phyloP scores from a whole-genome alignment of 1,140 invertebrate genomes.

The Zaprionus kolodkinae region DNA sequence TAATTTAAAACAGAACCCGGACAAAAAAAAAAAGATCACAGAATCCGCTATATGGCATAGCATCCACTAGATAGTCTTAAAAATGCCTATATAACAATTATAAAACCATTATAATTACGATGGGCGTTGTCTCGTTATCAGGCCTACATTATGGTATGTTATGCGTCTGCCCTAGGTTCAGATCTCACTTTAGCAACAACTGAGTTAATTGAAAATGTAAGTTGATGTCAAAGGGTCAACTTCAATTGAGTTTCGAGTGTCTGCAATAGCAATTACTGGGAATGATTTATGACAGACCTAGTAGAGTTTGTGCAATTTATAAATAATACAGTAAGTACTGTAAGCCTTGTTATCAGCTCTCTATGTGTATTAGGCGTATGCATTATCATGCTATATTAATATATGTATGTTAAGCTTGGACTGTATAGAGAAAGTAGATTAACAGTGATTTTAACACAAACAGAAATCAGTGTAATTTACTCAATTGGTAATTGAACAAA shows the following conservation, averaged over 20 bases:
- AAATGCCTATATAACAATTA: background rate
- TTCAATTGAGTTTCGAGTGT: conserved; percentile 21
- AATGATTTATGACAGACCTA: conserved; percentile 18
- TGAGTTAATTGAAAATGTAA: conserved; percentile 25
- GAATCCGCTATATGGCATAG: conserved; percentile 9
- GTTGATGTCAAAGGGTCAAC: conserved; percentile 34
- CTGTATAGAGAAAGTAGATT: conserved; percentile 8
- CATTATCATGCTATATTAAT: conserved; percentile 1
- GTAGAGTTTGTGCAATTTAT: background rate
- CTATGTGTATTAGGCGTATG: background rate
- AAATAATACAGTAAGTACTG: background rate
- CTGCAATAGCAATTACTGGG: conserved; percentile 33
- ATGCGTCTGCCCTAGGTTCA: background rate
- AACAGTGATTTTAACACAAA: conserved; percentile 14
- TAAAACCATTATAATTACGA: conserved; percentile 3
- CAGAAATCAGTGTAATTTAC: conserved; percentile 67
- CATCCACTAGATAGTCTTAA: background rate
- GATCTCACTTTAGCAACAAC: background rate
- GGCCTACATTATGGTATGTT: background rate
- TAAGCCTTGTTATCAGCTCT: conserved; percentile 19
- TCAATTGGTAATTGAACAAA: conserved; percentile 53
- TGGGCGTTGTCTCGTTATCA: conserved; percentile 36
- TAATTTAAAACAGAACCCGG: conserved; percentile 30
- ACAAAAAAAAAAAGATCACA: conserved; percentile 29
- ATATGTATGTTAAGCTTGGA: background rate